Percentiles rank a stretch among this genome's conserved stretches.
Evolutionary conservation across 2,113 vertebrate genomes (phyloP).

Genomic region (Elephantulus edwardii): DNA sequence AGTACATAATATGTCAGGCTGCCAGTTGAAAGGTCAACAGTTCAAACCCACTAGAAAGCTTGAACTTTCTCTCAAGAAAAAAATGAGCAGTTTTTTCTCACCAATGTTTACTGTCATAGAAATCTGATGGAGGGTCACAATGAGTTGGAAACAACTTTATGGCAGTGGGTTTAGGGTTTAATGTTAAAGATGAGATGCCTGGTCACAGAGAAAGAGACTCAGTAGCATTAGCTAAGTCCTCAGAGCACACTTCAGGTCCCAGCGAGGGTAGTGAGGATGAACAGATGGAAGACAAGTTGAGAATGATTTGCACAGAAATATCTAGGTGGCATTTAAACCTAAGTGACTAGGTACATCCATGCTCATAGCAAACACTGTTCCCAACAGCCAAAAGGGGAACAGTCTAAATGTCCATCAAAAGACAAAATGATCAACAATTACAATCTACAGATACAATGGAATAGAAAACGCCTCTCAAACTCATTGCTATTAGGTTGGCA

Average conservation of each 20-base stretch:
- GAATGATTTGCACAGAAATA: neutral
- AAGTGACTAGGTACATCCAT: neutral
- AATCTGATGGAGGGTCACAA: too few species aligned
- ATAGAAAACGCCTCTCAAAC: too few species aligned
- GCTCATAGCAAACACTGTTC: neutral
- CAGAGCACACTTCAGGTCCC: neutral
- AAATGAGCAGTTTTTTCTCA: too few species aligned
- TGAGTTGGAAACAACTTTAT: too few species aligned
- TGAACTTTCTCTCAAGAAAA: too few species aligned
- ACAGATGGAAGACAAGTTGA: neutral
- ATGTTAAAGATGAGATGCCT: neutral
- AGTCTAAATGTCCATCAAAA: neutral
- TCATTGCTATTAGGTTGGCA: too few species aligned
- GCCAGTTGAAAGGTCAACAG: too few species aligned
- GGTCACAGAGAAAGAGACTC: neutral
- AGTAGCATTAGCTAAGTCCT: neutral
- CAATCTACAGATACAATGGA: too few species aligned
- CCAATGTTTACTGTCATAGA: too few species aligned
- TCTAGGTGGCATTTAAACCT: neutral
- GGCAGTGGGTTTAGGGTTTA: neutral
- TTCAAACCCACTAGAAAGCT: too few species aligned
- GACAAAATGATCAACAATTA: neutral
- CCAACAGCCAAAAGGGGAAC: neutral
- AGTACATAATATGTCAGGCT: too few species aligned
- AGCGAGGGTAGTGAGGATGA: neutral